phyloP scores from a whole-genome alignment of 2,888 invertebrate species.

The Priocnemis perturbator region DNA sequence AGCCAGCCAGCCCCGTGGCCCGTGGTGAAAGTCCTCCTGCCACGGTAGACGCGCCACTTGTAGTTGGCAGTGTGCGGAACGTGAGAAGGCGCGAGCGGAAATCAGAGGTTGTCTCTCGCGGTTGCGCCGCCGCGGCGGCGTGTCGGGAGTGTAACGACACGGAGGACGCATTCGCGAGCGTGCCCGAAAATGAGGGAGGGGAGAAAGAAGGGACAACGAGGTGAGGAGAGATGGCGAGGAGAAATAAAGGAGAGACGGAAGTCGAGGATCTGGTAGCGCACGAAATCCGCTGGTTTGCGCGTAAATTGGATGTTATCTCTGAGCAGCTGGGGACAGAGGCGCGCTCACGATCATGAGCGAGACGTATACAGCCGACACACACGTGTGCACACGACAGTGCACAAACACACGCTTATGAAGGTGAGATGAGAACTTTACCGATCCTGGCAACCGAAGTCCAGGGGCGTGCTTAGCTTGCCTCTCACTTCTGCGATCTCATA shows the following conservation, averaged over 20 bases:
- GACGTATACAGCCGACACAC: background rate
- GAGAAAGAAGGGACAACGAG: no score
- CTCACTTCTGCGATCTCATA: background rate
- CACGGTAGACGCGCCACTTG: no score
- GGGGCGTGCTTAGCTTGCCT: conserved; percentile 33
- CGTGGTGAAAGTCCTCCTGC: no score
- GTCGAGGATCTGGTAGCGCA: conserved; percentile 29
- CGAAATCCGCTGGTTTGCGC: conserved; percentile 56
- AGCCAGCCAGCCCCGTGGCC: no score
- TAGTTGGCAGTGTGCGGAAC: no score
- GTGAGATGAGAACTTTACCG: conserved; percentile 60
- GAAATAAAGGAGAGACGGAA: conserved; percentile 11
- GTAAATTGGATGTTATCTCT: conserved; percentile 69
- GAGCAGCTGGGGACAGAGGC: conserved; percentile 67
- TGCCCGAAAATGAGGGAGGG: no score
- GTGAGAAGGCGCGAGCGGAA: no score
- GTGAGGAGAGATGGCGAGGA: no score
- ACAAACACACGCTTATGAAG: conserved; percentile 36
- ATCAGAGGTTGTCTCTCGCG: no score
- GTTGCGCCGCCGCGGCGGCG: no score
- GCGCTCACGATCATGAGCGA: conserved; percentile 1
- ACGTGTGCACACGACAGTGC: background rate
- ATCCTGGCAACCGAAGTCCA: conserved; percentile 30
- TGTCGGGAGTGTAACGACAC: no score
- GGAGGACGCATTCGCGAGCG: no score